A percentile compares a stretch with the other conserved stretches of the same genome.
phyloP scores from a whole-genome alignment of 2,888 invertebrate species.

The Microchrysa polita region DNA sequence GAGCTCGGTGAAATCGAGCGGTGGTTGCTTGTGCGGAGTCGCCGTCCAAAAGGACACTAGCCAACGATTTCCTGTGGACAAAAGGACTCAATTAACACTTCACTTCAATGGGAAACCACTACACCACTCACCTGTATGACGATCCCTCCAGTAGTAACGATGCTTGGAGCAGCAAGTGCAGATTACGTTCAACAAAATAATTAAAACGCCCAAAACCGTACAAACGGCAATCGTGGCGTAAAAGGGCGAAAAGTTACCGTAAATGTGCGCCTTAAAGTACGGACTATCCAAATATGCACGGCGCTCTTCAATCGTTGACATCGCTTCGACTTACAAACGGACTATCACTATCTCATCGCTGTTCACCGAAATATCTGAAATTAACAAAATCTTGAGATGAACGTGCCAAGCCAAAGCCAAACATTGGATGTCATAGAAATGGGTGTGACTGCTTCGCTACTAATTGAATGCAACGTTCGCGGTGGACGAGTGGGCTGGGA shows the following conservation, averaged over 20 bases:
- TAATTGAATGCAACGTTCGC: background rate
- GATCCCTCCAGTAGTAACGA: constrained; percentile 82
- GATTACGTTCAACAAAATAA: constrained; percentile 80
- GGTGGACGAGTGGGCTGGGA: too few species aligned
- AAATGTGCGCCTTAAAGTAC: constrained; percentile 68
- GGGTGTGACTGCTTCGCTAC: constrained; percentile 43
- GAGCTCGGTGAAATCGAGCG: constrained; percentile 81
- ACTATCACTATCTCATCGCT: constrained; percentile 33
- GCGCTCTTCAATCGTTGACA: constrained; percentile 73
- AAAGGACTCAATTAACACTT: background rate
- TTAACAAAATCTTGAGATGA: too few species aligned
- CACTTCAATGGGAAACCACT: background rate
- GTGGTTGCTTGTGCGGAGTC: constrained; percentile 83
- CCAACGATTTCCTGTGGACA: constrained; percentile 79
- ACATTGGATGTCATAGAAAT: constrained; percentile 26
- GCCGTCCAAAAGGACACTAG: constrained; percentile 84
- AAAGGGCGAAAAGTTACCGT: constrained; percentile 85
- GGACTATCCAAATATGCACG: constrained; percentile 72
- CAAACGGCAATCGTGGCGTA: constrained; percentile 84
- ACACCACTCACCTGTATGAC: constrained; percentile 70
- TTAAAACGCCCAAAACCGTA: constrained; percentile 73
- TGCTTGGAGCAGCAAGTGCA: constrained; percentile 85
- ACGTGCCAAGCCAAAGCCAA: background rate
- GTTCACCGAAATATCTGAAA: constrained; percentile 4
- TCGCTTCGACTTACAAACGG: constrained; percentile 53